Evolutionary conservation across 2,113 vertebrate genomes (phyloP).

Genomic region (Alligator sinensis): DNA sequence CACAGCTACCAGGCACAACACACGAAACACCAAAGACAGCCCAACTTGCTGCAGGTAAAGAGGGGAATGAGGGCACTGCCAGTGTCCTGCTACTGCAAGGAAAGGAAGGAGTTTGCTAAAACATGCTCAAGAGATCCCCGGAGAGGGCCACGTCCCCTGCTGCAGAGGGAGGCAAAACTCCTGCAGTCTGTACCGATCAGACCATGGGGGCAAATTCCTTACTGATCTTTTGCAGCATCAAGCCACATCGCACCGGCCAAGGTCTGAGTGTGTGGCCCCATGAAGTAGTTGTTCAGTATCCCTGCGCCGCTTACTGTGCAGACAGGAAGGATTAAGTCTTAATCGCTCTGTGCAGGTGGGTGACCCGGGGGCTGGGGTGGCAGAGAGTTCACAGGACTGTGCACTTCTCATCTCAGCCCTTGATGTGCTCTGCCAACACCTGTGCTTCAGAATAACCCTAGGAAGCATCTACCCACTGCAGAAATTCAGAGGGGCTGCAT

Average conservation of each 20-base stretch:
- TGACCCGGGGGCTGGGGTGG: not conserved
- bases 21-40: too few relatives aligned
- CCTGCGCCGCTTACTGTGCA: slow-evolving; percentile 17
- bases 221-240: not conserved
- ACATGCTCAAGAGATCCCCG: not conserved
- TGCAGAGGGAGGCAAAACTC: accelerated
- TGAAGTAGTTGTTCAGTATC: not conserved
- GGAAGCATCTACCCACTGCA: not conserved
- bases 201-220: accelerated
- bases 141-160: not conserved
- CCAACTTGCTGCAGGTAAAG: not conserved
- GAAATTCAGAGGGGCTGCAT: accelerated
- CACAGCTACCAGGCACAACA: too few relatives aligned
- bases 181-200: accelerated
- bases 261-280: not conserved
- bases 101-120: not conserved
- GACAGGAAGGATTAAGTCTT: slow-evolving; percentile 60
- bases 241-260: slow-evolving; percentile 1
- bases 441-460: accelerated
- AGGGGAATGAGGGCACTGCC: not conserved
- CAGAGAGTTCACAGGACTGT: accelerated
- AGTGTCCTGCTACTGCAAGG: not conserved
- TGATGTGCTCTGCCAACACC: accelerated
- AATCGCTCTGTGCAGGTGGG: slow-evolving; percentile 9
- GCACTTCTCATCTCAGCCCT: not conserved